These are phyloP conservation scores for Formica selysi DNA, from an alignment of 1,140 invertebrate species.

Conservation along the genomic window DNA sequence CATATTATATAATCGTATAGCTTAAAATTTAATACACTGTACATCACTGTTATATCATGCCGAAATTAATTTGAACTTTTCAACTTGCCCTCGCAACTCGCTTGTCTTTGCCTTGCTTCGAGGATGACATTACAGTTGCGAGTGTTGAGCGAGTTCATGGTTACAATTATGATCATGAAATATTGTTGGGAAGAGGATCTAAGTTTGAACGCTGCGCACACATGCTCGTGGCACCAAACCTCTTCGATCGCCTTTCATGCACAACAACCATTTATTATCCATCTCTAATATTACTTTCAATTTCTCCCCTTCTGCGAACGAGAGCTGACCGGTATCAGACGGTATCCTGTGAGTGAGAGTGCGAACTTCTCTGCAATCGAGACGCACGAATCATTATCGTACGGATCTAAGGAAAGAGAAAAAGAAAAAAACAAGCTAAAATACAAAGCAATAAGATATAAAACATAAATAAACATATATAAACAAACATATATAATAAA, in stretches of 20 bases:
- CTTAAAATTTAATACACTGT: slow-evolving; percentile 82
- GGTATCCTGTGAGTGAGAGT: slow-evolving; percentile 91
- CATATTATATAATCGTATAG: slow-evolving; percentile 51
- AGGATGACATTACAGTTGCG: slow-evolving; percentile 23
- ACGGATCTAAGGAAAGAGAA: slow-evolving; percentile 70
- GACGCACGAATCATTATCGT: slow-evolving; percentile 71
- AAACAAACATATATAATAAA: background rate
- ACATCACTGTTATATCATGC: slow-evolving; percentile 68
- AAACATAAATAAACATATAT: slow-evolving; percentile 25
- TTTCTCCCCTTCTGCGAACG: slow-evolving; percentile 92
- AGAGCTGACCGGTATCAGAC: slow-evolving; percentile 92
- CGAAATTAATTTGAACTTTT: slow-evolving; percentile 53
- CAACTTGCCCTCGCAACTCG: slow-evolving; percentile 30
- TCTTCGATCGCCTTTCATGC: slow-evolving; percentile 92
- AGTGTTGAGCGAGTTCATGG: background rate
- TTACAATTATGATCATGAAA: slow-evolving; percentile 25
- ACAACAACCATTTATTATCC: slow-evolving; percentile 92
- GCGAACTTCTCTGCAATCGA: slow-evolving; percentile 89
- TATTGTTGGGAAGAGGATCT: slow-evolving; percentile 69
- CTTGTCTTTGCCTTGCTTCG: slow-evolving; percentile 14
- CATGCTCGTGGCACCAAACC: slow-evolving; percentile 92
- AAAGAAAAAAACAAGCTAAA: slow-evolving; percentile 65
- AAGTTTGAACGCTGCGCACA: slow-evolving; percentile 88
- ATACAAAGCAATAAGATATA: slow-evolving; percentile 42
- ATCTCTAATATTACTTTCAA: slow-evolving; percentile 92